Percentiles rank a stretch among this genome's conserved stretches.
These are phyloP conservation scores for Typhlichthys subterraneus DNA, from an alignment of 2,797 vertebrate genomes.

Conservation along the genomic window DNA sequence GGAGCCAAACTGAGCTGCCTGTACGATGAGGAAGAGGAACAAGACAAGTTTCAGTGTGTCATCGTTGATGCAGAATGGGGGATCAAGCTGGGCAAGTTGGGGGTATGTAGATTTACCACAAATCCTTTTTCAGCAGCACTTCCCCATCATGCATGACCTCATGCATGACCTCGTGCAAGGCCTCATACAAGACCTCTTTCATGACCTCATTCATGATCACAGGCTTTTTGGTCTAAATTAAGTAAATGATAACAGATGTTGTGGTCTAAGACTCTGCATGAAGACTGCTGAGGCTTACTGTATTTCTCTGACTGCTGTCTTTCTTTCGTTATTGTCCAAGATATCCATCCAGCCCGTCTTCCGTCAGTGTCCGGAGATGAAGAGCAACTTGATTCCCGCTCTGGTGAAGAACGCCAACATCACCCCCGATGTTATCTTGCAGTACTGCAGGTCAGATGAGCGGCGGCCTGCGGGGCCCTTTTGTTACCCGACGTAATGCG, in stretches of 20 bases:
- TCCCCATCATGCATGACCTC: not conserved
- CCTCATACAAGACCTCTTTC: too few species aligned
- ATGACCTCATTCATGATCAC: not conserved
- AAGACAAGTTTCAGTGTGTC: constrained; percentile 83
- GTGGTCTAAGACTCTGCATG: too few species aligned
- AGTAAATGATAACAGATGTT: too few species aligned
- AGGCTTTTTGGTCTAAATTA: too few species aligned
- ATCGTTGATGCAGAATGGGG: constrained; percentile 92
- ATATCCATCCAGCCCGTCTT: constrained; percentile 94
- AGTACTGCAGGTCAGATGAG: constrained; percentile 87
- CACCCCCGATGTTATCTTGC: constrained; percentile 84
- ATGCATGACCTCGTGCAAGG: too few species aligned
- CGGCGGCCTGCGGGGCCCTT: not conserved
- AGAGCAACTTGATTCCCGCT: constrained; percentile 84
- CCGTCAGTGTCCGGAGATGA: constrained; percentile 82
- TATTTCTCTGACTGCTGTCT: not conserved
- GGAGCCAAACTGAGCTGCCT: constrained; percentile 84
- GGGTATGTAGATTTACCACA: constrained; percentile 73
- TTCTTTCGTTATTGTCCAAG: constrained; percentile 61
- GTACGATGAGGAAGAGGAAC: constrained; percentile 77
- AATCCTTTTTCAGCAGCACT: too few species aligned
- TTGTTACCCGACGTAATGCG: too few species aligned
- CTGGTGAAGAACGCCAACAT: constrained; percentile 86
- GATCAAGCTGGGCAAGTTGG: constrained; percentile 84
- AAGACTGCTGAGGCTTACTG: not conserved